Percentiles rank a stretch among this genome's conserved stretches.
Evolutionary conservation across 2,113 vertebrate species (phyloP).

Genomic region (Romanogobio albipinnatus): DNA sequence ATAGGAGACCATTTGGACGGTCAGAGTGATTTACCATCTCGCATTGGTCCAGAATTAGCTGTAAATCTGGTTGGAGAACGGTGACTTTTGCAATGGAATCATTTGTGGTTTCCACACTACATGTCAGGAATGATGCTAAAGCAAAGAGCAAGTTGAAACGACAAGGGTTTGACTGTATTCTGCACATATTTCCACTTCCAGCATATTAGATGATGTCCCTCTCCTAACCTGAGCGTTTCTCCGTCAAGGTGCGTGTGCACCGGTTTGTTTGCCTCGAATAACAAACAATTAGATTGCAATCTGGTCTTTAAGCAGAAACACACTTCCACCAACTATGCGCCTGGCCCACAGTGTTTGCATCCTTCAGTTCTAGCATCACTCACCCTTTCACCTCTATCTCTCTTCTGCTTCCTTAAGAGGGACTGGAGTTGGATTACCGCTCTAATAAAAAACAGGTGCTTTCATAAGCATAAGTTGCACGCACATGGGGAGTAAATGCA

Average conservation of each 20-base stretch:
- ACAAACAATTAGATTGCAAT: slow-evolving; percentile 45
- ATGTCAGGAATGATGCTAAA: not conserved
- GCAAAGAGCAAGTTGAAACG: not conserved
- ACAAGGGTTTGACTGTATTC: slow-evolving; percentile 29
- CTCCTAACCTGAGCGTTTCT: slow-evolving; percentile 1
- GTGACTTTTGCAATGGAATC: not conserved
- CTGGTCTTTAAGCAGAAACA: slow-evolving; percentile 21
- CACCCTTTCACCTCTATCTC: slow-evolving; percentile 27
- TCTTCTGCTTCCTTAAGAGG: slow-evolving; percentile 27
- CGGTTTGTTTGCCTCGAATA: slow-evolving; percentile 31
- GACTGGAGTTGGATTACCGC: slow-evolving; percentile 29
- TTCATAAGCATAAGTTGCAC: slow-evolving; percentile 14
- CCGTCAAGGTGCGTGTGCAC: not conserved
- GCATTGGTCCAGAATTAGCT: not conserved
- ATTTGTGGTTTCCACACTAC: slow-evolving; percentile 17
- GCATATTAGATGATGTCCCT: slow-evolving; percentile 3
- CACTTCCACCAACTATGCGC: not conserved
- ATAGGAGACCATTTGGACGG: slow-evolving; percentile 63
- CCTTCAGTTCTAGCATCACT: slow-evolving; percentile 11
- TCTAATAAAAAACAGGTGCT: slow-evolving; percentile 18
- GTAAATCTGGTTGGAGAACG: not conserved
- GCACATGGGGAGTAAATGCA: slow-evolving; percentile 14
- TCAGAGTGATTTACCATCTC: slow-evolving; percentile 57
- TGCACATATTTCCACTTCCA: not conserved
- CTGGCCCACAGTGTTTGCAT: slow-evolving; percentile 12